Evolutionary conservation across 64 coral and sea anemone genomes (phyloP), one percentile per base, ranked within the genome.

Genomic region (Trachythela sp.): DNA sequence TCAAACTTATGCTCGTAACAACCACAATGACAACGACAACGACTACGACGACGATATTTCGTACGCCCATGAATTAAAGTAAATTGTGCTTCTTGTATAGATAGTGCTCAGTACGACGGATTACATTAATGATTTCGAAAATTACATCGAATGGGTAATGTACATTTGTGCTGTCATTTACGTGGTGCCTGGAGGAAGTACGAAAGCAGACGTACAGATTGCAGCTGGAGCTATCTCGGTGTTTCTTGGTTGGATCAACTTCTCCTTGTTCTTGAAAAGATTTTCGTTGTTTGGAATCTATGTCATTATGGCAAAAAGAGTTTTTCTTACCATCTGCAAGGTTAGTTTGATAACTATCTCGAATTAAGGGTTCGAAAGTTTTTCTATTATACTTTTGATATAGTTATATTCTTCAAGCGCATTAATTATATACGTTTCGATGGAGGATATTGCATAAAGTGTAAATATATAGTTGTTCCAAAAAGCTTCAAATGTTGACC

Each of bases 211-310:
- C 2, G 75, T 30, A 18, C 75, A 80, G 33, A 36, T 80, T 29
- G 8, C 75, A 15, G 33, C 17, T 80, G 75, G 75, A 36, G 75
- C 34, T 34, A 35, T 80, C 9, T 35, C 75, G 37, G 26, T 80
- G 75, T 80, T 80, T 80, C 37, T 35, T 10, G 2, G 20, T 0
- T 80, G 4, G 75, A 80, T 80, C 0, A 80, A 80, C 37, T 80
- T 80, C 33, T 6, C 37, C 35, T 80, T 80, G 30, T 80, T 37
- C 32, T 22, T 80, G 31, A 35, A 35, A 80, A 37, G 75, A 18
- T 80, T 80, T 80, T 36, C 75, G 13, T 30, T 80, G 27, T 80
- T 80, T 80, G 30, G 75, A 38, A 80, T 80, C 75, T 80, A 80
- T 8, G 33, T 80, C 33, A 39, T 80, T 18, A 80, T 80, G 75